A percentile compares a stretch with the other conserved stretches of the same genome.
Evolutionary conservation across 1,140 invertebrate species (phyloP).

Genomic region (Drosophila insularis): DNA sequence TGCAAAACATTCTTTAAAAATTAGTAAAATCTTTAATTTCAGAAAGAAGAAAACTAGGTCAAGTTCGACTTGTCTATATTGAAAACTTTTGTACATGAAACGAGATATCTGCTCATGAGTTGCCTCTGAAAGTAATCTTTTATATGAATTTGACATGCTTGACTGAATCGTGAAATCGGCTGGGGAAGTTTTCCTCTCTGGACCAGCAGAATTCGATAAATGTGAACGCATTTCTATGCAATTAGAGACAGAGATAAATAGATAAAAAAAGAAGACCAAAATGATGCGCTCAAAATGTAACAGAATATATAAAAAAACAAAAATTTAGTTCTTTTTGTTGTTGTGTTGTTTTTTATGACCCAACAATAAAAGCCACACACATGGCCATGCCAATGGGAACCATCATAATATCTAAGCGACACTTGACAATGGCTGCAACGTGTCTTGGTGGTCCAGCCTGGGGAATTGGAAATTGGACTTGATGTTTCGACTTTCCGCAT

Average conservation of each 20-base stretch:
- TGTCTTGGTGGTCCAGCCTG: constrained; percentile 50
- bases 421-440: constrained; percentile 72
- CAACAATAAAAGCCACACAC: constrained; percentile 72
- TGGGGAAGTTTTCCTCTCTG: not conserved
- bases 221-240: constrained; percentile 52
- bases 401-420: constrained; percentile 68
- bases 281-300: constrained; percentile 64
- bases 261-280: constrained; percentile 33
- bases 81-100: not conserved
- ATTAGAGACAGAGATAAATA: constrained; percentile 65
- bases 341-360: constrained; percentile 55
- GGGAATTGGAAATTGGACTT: constrained; percentile 43
- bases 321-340: constrained; percentile 36
- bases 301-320: constrained; percentile 60
- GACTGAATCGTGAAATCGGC: not conserved
- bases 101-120: not conserved
- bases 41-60: not conserved
- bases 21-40: no score
- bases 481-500: constrained; percentile 51
- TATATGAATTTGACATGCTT: not conserved
- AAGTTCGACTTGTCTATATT: constrained; percentile 18
- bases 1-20: no score
- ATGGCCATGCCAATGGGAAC: constrained; percentile 55
- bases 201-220: constrained; percentile 41
- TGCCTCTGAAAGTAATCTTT: not conserved